Evolutionary conservation across 2,888 invertebrate species (phyloP), one percentile per base, ranked within the genome.

Genomic region (Thera obeliscata): DNA sequence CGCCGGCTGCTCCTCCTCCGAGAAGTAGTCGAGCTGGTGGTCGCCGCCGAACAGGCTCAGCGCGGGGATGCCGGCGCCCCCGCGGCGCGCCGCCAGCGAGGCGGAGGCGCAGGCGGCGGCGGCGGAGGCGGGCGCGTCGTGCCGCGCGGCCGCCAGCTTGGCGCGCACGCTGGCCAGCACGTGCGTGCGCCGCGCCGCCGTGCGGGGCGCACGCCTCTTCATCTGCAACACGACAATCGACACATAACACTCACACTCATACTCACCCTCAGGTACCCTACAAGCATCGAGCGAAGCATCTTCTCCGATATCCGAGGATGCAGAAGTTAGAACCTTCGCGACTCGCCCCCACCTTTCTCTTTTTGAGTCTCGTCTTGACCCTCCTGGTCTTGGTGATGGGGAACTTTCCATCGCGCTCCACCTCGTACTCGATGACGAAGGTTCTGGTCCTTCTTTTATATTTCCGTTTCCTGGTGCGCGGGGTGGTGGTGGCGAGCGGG

Each of bases 21-120:
- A 91, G 85, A 96, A 96, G 84, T 96, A 96, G 73, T 97, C 96
- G 61, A 98, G 90, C 71, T 96, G 95, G 79, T 96, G 94, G 58
- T 94, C 90, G 73, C 92, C 88, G 8, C 97, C 97, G 81, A 97
- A 96, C 46, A 97, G 86, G 70, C 84, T 85, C 56, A 91, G 86
- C 48, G 87, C 58, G 5, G 87, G 84, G 55, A 85, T 74, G 66
- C 83, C 86, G 63, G 85, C 86, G 54, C 81, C 76, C 36, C 72
- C 76, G 8, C 86, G 78, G 8, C 72, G 79, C 59, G 64, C 61
- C 22, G 73, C 33, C 63, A 69, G 77, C 56, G 38, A 5, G 38
- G 56, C 54, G 52, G 4, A 62, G 71, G 9, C 43, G 57, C 61
- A 58, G 46, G 52, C 63, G 41, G 58, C 72, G 33, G 4, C 46